Conservation (phyloP, 2,888 invertebrate species). For the Thyatira batis region DNA sequence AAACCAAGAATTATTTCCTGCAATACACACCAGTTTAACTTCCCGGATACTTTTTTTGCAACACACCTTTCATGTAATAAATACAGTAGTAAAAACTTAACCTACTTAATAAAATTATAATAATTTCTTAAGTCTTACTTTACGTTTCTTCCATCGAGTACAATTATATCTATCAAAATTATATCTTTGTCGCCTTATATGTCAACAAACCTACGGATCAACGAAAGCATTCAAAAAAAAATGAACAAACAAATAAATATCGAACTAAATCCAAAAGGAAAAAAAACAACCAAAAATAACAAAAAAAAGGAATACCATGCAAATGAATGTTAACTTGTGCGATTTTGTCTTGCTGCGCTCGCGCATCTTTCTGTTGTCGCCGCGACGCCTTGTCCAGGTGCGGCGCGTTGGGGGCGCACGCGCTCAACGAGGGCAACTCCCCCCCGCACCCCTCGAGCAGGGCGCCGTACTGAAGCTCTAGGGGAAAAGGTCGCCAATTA, state of each 20-base stretch:
- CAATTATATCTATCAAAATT: too few relatives aligned
- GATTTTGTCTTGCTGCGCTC: slow-evolving; percentile 88
- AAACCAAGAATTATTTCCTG: slow-evolving; percentile 12
- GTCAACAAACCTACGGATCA: too few relatives aligned
- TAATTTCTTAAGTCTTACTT: too few relatives aligned
- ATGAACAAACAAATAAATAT: slow-evolving; percentile 15
- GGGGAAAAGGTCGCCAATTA: slow-evolving; percentile 32
- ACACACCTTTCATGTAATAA: slow-evolving; percentile 5
- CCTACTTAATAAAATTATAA: too few relatives aligned
- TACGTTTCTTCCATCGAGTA: too few relatives aligned
- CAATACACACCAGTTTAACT: neutral
- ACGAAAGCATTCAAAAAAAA: slow-evolving; percentile 1
- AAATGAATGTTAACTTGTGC: slow-evolving; percentile 91
- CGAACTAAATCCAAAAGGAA: slow-evolving; percentile 14
- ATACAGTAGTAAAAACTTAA: too few relatives aligned
- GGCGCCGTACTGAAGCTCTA: slow-evolving; percentile 83
- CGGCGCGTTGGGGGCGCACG: slow-evolving; percentile 77
- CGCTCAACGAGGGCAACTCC: slow-evolving; percentile 76
- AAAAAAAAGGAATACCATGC: slow-evolving; percentile 85
- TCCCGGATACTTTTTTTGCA: neutral
- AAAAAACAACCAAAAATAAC: slow-evolving; percentile 22
- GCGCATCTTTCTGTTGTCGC: slow-evolving; percentile 83
- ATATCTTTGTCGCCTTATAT: too few relatives aligned
- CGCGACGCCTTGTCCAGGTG: slow-evolving; percentile 84
- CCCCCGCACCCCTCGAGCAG: slow-evolving; percentile 81